Base-by-base conservation (phyloP, 2,888 invertebrate genomes). In the Brenthis daphne region DNA sequence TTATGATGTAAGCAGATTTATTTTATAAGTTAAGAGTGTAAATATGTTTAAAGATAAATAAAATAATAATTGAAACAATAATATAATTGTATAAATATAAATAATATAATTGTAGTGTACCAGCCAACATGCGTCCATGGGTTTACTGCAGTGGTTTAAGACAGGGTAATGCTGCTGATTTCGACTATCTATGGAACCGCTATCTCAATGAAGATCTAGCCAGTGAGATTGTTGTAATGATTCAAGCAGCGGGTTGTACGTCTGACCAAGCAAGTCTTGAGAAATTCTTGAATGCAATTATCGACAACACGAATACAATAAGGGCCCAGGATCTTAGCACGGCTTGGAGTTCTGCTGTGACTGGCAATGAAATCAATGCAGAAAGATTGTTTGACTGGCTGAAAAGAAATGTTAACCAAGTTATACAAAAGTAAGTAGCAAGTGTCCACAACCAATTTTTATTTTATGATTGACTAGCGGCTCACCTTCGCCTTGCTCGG, bases 81-180 rank as follows among this genome's bases (percentile, higher is more conserved):
- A 43, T 61, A 64, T 53, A 66, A 60, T n/a, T 1, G 20, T 20
- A 20, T 20, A 20, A 20, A 20, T 20, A 20, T 20, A 20, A 20
- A 20, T 20, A 20, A 20, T n/a, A 12, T 11, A 20, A 6, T 14
- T 47, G 43, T 29, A 75, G 75, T 20, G 53, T 75, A 24, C 75
- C 75, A 64, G 69, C 92, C 0, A 92, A 92, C 69, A 85, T 96
- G 78, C 95, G 96, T 64, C 88, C 94, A 6, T 94, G 95, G 67
- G 96, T 97, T 8, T 97, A 97, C 86, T 97, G 97, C 81, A 93
- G 93, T 14, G 96, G 95, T 14, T 89, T 98, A 3, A 94, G 94
- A 33, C 82, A 94, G 64, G 96, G 96, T 0, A 88, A 85, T 0
- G 85, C 89, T 29, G 82, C 82, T 0, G 95, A 96, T 72, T 98